phyloP scores from a whole-genome alignment of 2,113 vertebrate genomes.

The Lucifuga dentata region DNA sequence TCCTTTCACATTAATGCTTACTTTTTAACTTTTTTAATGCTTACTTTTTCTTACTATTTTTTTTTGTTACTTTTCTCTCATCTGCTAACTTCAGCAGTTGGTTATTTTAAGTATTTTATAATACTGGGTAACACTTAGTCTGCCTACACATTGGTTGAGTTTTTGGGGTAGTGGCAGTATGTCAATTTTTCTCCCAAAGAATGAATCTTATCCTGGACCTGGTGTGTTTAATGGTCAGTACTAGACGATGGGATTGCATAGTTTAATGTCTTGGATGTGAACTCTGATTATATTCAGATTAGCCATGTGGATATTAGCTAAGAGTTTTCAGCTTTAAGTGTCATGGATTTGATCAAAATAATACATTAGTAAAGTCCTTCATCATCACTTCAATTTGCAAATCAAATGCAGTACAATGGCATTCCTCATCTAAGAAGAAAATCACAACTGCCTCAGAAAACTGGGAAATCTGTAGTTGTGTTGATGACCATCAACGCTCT shows the following conservation, averaged over 20 bases:
- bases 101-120: constrained; percentile 6
- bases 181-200: neutral
- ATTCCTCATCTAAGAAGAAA: constrained; percentile 2
- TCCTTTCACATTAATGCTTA: too few species aligned
- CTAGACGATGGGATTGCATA: too few species aligned
- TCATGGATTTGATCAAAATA: neutral
- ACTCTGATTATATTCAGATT: too few species aligned
- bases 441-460: constrained; percentile 7
- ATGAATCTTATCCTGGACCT: neutral
- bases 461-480: constrained; percentile 16
- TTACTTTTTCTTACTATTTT: neutral
- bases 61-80: too few species aligned
- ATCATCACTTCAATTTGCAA: too few species aligned
- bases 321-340: neutral
- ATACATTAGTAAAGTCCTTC: neutral
- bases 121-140: too few species aligned
- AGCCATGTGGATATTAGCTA: too few species aligned
- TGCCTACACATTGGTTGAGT: too few species aligned
- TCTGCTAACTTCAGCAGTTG: neutral
- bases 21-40: too few species aligned
- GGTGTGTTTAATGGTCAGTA: constrained; percentile 4
- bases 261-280: too few species aligned
- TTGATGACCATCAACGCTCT: constrained; percentile 6
- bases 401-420: too few species aligned
- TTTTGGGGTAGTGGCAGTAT: neutral